Evolutionary conservation across 2,113 vertebrate species (phyloP).

Genomic region (Ornithorhynchus anatinus): DNA sequence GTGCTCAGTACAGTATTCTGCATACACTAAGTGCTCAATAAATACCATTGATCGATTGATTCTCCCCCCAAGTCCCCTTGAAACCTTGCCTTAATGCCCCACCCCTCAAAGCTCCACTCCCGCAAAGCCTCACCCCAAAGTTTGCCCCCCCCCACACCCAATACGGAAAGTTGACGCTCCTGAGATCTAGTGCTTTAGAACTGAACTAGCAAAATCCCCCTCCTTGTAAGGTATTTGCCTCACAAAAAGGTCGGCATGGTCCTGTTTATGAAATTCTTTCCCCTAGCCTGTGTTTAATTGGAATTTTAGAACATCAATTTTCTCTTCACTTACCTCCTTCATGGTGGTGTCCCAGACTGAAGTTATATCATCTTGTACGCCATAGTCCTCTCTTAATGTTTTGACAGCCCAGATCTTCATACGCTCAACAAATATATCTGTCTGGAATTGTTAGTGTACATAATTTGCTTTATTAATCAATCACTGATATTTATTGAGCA

Average conservation of each 20-base stretch:
- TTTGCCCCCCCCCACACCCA: not conserved
- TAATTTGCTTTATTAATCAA: too few relatives aligned
- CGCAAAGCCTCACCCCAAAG: too few relatives aligned
- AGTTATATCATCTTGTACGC: constrained; percentile 59
- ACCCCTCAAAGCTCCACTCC: not conserved
- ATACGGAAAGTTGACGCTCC: not conserved
- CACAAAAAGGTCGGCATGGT: not conserved
- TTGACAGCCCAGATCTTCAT: constrained; percentile 47
- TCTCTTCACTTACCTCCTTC: constrained; percentile 57
- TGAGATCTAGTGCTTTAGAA: not conserved
- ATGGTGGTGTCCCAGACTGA: constrained; percentile 75
- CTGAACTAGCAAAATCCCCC: not conserved
- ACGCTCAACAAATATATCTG: constrained; percentile 58
- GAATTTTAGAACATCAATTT: too few relatives aligned
- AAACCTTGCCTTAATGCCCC: too few relatives aligned
- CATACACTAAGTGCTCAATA: too few relatives aligned
- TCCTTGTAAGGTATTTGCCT: not conserved
- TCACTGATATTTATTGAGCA: too few relatives aligned
- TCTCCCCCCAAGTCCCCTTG: too few relatives aligned
- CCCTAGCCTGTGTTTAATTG: not conserved
- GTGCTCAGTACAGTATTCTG: too few relatives aligned
- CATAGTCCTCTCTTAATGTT: constrained; percentile 67
- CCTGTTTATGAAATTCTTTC: too few relatives aligned
- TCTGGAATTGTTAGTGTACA: too few relatives aligned
- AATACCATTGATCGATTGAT: too few relatives aligned